Evolutionary conservation across 1,140 invertebrate genomes (phyloP).

Genomic region (Phenacoccus solenopsis): DNA sequence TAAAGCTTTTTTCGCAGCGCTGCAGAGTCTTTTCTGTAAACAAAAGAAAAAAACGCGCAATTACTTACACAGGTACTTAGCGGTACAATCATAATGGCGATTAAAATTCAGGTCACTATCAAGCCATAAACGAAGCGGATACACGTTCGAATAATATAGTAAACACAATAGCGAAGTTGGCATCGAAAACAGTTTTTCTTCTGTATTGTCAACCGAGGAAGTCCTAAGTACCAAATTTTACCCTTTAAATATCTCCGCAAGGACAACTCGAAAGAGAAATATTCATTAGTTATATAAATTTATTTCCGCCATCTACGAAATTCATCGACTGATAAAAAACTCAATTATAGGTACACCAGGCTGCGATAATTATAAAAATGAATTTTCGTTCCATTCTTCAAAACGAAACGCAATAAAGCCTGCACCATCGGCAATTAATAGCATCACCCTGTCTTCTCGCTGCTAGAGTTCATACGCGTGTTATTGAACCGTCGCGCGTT

Average conservation of each 20-base stretch:
- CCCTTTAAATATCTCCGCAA: not conserved
- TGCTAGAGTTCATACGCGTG: no score
- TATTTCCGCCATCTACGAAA: no score
- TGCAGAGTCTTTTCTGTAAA: constrained; percentile 67
- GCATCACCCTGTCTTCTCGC: no score
- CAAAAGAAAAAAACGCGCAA: constrained; percentile 21
- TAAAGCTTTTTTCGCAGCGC: constrained; percentile 78
- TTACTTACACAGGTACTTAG: not conserved
- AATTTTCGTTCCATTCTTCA: no score
- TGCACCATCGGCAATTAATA: no score
- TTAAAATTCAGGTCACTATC: not conserved
- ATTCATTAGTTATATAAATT: no score
- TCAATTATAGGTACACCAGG: no score
- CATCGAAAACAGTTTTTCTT: not conserved
- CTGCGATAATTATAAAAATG: no score
- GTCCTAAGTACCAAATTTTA: not conserved
- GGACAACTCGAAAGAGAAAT: not conserved
- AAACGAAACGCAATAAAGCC: no score
- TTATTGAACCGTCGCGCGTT: no score
- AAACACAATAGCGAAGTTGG: not conserved
- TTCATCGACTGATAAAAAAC: no score
- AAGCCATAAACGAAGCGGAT: not conserved
- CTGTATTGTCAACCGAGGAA: not conserved
- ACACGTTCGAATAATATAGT: no score
- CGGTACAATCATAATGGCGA: not conserved